Percentiles rank a stretch among this genome's conserved stretches.
Evolutionary conservation across 2,888 invertebrate genomes (phyloP).

Genomic region (Embidobia sp.): DNA sequence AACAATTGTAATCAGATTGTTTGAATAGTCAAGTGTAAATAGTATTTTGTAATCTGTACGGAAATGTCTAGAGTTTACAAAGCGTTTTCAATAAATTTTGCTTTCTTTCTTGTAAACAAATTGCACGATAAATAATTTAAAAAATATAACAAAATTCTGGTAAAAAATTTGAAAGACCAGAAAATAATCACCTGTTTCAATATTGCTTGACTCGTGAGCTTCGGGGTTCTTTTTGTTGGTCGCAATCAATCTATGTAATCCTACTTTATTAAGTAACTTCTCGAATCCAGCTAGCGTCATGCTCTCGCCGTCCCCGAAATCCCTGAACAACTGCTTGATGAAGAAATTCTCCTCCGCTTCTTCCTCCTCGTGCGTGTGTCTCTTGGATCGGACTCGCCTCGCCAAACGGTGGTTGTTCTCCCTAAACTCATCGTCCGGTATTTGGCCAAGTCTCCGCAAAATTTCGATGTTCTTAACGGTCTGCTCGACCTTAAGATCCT

Average conservation of each 20-base stretch:
- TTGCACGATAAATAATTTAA: no score
- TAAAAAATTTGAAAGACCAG: no score
- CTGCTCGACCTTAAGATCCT: neutral
- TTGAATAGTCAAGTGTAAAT: no score
- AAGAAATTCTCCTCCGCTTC: conserved; percentile 84
- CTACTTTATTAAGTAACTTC: conserved; percentile 85
- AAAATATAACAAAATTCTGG: no score
- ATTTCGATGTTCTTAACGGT: conserved; percentile 64
- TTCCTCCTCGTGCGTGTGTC: conserved; percentile 64
- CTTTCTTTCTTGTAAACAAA: no score
- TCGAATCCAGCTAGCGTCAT: conserved; percentile 88
- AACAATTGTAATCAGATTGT: no score
- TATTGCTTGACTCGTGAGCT: conserved; percentile 62
- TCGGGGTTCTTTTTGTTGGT: conserved; percentile 78
- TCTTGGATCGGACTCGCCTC: conserved; percentile 67
- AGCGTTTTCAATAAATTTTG: no score
- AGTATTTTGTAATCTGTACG: no score
- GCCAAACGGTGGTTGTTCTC: conserved; percentile 11
- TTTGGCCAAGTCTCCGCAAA: conserved; percentile 71
- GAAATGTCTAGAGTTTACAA: no score
- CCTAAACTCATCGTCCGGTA: conserved; percentile 9
- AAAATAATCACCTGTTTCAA: conserved; percentile 65
- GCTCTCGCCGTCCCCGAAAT: conserved; percentile 85
- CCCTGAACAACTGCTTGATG: conserved; percentile 86
- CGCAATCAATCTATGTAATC: conserved; percentile 83